Evolutionary conservation across 2,113 vertebrate genomes (phyloP).

Genomic region (Cephalophus harveyi): DNA sequence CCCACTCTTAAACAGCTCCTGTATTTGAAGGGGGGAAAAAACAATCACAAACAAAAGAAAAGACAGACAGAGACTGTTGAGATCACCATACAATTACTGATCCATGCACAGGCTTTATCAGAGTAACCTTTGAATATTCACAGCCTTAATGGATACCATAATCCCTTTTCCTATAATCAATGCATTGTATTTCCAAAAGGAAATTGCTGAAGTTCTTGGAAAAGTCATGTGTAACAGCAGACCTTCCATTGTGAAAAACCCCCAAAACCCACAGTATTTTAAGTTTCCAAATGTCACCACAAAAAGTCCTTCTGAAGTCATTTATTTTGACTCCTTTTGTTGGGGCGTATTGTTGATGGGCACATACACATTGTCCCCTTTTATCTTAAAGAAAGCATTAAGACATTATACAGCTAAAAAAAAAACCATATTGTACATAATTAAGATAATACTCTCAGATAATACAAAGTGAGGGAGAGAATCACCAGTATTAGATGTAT

Average conservation of each 20-base stretch:
- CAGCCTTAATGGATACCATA: constrained; percentile 80
- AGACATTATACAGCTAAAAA: constrained; percentile 71
- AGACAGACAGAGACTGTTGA: constrained; percentile 80
- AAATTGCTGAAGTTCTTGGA: constrained; percentile 73
- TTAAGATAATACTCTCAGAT: constrained; percentile 66
- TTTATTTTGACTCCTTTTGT: constrained; percentile 9
- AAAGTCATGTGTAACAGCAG: constrained; percentile 74
- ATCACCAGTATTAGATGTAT: constrained; percentile 73
- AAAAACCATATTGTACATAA: constrained; percentile 64
- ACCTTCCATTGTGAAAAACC: constrained; percentile 76
- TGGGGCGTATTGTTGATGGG: background rate
- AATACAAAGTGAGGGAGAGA: constrained; percentile 65
- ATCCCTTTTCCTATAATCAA: constrained; percentile 74
- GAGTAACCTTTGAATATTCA: constrained; percentile 78
- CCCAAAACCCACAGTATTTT: constrained; percentile 53
- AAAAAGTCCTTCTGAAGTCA: constrained; percentile 61
- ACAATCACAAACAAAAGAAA: constrained; percentile 76
- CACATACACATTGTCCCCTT: background rate
- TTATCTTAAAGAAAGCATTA: constrained; percentile 45
- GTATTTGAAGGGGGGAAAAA: constrained; percentile 81
- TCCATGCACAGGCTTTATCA: constrained; percentile 86
- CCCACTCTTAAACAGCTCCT: constrained; percentile 85
- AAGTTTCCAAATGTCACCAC: constrained; percentile 54
- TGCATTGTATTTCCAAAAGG: constrained; percentile 71
- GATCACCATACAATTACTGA: constrained; percentile 80